Evolutionary conservation across 2,888 invertebrate species (phyloP).

Genomic region (Oxytorus armatus): DNA sequence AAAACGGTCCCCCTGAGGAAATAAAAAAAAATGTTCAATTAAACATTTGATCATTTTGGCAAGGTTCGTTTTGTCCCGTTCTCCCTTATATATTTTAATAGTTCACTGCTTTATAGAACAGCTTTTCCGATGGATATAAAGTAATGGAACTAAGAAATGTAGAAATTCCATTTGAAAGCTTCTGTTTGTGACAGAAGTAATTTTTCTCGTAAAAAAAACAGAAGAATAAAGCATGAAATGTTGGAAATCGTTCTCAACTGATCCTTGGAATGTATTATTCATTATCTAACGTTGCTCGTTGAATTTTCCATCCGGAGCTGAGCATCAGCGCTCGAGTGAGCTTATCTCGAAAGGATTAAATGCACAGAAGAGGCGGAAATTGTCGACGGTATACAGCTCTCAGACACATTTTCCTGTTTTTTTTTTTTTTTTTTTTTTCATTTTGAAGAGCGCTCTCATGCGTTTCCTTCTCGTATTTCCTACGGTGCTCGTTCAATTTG

Average conservation of each 20-base stretch:
- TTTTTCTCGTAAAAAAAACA: background rate
- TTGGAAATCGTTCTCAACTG: background rate
- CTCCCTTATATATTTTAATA: no score
- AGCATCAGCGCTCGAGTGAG: slow-evolving; percentile 26
- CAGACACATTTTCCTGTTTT: slow-evolving; percentile 29
- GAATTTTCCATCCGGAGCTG: slow-evolving; percentile 11
- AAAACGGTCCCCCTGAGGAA: no score
- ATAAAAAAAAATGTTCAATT: no score
- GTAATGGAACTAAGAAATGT: no score
- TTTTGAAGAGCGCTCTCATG: background rate
- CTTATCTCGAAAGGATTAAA: slow-evolving; percentile 53
- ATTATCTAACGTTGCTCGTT: slow-evolving; percentile 24
- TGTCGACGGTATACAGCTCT: slow-evolving; percentile 39
- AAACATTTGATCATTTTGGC: no score
- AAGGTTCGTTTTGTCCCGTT: no score
- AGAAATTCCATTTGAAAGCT: background rate
- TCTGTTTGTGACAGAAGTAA: background rate
- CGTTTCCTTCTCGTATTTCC: slow-evolving; percentile 13
- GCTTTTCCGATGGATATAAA: no score
- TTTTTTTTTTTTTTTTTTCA: background rate
- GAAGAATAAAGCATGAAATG: background rate
- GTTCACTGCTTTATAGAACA: no score
- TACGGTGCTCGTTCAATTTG: slow-evolving; percentile 38
- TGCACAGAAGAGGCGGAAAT: slow-evolving; percentile 31
- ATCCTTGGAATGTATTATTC: slow-evolving; percentile 31